A percentile compares a stretch with the other conserved stretches of the same genome.
phyloP scores from a whole-genome alignment of 23 tunicate species.

The Ascidia mentula region DNA sequence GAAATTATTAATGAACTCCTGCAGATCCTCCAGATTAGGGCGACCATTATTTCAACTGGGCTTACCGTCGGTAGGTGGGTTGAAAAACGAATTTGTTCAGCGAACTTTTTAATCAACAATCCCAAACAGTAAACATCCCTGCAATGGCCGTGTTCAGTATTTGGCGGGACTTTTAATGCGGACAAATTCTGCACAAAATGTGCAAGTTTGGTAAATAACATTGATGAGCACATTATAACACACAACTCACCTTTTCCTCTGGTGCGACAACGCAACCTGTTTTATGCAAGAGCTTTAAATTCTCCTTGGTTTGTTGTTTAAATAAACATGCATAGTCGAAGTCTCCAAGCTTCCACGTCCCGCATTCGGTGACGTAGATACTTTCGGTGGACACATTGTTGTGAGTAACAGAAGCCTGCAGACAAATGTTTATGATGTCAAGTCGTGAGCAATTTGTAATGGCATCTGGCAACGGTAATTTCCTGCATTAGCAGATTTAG shows the following conservation, averaged over 20 bases:
- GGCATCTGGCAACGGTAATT: too few species aligned
- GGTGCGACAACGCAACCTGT: constrained; percentile 35
- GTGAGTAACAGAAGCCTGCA: constrained; percentile 56
- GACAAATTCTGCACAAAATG: neutral
- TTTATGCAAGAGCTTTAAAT: constrained; percentile 14
- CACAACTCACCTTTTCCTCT: constrained; percentile 48
- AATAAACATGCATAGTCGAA: constrained; percentile 78
- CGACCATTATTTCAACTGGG: too few species aligned
- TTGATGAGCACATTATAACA: neutral
- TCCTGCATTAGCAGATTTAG: too few species aligned
- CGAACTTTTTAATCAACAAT: constrained; percentile 38
- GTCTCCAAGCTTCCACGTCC: constrained; percentile 73
- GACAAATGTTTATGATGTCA: neutral
- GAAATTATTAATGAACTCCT: too few species aligned
- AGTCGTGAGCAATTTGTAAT: too few species aligned
- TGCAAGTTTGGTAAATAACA: neutral
- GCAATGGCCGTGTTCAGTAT: constrained; percentile 42
- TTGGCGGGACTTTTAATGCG: constrained; percentile 26
- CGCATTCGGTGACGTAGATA: constrained; percentile 55
- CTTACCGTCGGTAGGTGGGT: constrained; percentile 39
- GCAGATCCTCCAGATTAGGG: too few species aligned
- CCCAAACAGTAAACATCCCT: constrained; percentile 83
- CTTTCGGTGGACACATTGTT: constrained; percentile 47
- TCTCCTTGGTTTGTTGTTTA: constrained; percentile 45
- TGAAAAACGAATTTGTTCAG: constrained; percentile 58